Conservation (phyloP, 30 jellyfish, hydroid and myxozoan genomes). For the Pseudorhiza aurosa region DNA sequence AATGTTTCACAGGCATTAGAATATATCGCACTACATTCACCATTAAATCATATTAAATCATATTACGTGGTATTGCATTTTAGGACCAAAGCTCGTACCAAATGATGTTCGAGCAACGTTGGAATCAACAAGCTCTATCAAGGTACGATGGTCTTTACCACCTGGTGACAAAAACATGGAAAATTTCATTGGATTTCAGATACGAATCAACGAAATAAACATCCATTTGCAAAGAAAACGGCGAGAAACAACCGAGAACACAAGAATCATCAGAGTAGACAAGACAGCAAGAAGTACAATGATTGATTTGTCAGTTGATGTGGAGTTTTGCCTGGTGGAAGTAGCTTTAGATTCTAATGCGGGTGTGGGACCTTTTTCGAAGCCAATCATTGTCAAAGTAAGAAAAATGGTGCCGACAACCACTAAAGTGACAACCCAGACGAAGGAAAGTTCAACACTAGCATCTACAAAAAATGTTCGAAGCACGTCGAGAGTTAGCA, state of each 20-base stretch:
- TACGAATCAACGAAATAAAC: conserved; percentile 29
- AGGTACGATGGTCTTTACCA: conserved; percentile 30
- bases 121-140: conserved; percentile 9
- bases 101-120: conserved; percentile 10
- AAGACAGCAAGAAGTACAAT: neutral
- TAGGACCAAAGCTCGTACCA: conserved; percentile 33
- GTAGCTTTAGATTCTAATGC: conserved; percentile 42
- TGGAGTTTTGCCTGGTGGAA: conserved; percentile 29
- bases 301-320: neutral
- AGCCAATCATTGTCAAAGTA: conserved; percentile 25
- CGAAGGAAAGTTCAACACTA: neutral
- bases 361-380: conserved; percentile 59
- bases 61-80: neutral
- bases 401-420: neutral
- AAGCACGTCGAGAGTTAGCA: neutral
- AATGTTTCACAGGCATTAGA: too few species aligned
- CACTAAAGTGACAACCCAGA: neutral
- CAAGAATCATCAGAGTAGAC: conserved; percentile 19
- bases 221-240: neutral
- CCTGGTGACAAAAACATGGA: conserved; percentile 6
- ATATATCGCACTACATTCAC: neutral
- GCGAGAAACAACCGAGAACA: neutral
- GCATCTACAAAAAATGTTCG: neutral
- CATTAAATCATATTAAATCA: neutral
- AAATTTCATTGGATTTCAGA: conserved; percentile 29